Percentiles rank a stretch among this genome's conserved stretches.
Conservation (phyloP, 2,797 vertebrate species). For the Aldrovandia affinis region DNA sequence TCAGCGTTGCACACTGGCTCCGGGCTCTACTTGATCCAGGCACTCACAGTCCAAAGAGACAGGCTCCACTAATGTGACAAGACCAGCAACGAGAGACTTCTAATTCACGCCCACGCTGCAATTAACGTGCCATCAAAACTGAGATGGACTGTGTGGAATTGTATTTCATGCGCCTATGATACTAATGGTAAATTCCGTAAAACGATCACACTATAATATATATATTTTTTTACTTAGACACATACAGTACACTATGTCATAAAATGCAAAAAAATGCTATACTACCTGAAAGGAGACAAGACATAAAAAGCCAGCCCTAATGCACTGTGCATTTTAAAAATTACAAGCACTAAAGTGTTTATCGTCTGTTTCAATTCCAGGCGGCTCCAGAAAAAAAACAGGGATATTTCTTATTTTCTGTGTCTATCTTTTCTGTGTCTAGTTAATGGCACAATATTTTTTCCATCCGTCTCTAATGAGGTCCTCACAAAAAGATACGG, state of each 20-base stretch:
- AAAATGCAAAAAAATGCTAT: neutral
- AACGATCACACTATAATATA: neutral
- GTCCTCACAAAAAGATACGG: constrained; percentile 49
- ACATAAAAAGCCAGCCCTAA: neutral
- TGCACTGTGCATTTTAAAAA: neutral
- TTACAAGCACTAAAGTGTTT: constrained; percentile 13
- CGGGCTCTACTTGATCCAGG: neutral
- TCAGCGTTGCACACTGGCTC: neutral
- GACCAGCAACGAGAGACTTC: neutral
- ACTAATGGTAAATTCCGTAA: neutral
- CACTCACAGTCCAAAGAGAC: constrained; percentile 1
- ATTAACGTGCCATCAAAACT: constrained; percentile 7
- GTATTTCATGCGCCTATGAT: neutral
- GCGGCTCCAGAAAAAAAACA: constrained; percentile 21
- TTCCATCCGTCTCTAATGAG: constrained; percentile 48
- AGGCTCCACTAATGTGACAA: constrained; percentile 1
- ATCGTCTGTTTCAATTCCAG: constrained; percentile 32
- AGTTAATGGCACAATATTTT: constrained; percentile 34
- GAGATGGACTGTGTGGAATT: neutral
- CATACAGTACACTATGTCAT: neutral
- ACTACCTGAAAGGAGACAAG: neutral
- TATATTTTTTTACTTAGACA: neutral
- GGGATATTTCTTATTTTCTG: constrained; percentile 21
- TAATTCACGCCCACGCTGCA: neutral
- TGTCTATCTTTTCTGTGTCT: constrained; percentile 41